Percentiles rank a stretch among this genome's conserved stretches.
phyloP scores from a whole-genome alignment of 2,797 vertebrate species.

The Diplodus sargus region DNA sequence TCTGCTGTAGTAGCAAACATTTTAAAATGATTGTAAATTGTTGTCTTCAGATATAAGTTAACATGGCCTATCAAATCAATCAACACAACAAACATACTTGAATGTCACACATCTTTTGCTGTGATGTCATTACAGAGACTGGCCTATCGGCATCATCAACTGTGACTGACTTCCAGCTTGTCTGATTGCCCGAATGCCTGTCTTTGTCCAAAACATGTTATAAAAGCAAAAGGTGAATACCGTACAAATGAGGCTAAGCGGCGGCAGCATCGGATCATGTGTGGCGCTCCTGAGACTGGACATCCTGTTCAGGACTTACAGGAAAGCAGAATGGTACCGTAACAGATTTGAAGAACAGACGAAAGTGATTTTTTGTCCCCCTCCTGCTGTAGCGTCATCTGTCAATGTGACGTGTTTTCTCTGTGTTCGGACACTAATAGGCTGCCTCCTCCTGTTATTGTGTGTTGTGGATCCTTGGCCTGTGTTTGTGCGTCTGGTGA shows the following conservation, averaged over 20 bases:
- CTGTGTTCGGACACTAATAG: constrained; percentile 9
- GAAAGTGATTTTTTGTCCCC: neutral
- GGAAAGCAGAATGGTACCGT: neutral
- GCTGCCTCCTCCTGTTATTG: constrained; percentile 15
- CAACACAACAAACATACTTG: too few species aligned
- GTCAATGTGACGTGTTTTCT: neutral
- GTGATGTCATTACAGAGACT: too few species aligned
- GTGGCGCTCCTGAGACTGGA: neutral
- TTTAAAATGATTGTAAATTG: too few species aligned
- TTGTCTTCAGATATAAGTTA: too few species aligned
- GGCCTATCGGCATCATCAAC: too few species aligned
- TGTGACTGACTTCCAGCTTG: too few species aligned
- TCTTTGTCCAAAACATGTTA: neutral
- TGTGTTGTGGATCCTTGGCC: neutral
- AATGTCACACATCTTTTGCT: too few species aligned
- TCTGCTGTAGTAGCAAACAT: too few species aligned
- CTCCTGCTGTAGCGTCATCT: neutral
- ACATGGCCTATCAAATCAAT: too few species aligned
- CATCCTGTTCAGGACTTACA: neutral
- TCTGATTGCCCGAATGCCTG: neutral
- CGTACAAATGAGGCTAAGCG: neutral
- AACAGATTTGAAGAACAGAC: neutral
- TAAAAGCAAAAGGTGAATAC: neutral
- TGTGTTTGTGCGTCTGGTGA: constrained; percentile 21
- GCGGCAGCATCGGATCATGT: neutral